phyloP scores from a whole-genome alignment of 2,797 vertebrate species.

The Margarornis squamiger region DNA sequence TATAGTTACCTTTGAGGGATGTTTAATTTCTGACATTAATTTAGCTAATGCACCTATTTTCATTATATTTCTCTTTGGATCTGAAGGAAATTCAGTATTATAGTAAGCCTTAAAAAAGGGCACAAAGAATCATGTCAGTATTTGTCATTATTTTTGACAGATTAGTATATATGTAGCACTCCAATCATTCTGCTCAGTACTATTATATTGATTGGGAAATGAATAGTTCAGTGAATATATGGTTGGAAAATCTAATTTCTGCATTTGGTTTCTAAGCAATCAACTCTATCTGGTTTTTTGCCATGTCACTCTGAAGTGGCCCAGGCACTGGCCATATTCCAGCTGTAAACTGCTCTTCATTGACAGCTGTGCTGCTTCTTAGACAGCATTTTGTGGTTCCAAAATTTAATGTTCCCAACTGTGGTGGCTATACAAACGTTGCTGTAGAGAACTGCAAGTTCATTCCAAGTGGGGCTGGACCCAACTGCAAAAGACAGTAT shows the following conservation, averaged over 20 bases:
- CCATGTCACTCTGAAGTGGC: not conserved
- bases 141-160: not conserved
- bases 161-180: not conserved
- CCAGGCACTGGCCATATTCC: not conserved
- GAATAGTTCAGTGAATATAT: conserved; percentile 4
- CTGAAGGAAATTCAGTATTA: not conserved
- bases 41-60: not conserved
- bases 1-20: not conserved
- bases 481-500: not conserved
- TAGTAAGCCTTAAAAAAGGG: not conserved
- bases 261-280: conserved; percentile 21
- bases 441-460: not conserved
- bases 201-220: conserved; percentile 37
- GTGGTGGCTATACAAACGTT: not conserved
- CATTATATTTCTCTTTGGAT: not conserved
- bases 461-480: not conserved
- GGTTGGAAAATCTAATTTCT: conserved; percentile 36
- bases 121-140: not conserved
- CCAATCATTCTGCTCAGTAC: not conserved
- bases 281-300: not conserved
- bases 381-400: not conserved
- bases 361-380: conserved; percentile 16
- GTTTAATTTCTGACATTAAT: not conserved
- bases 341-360: not conserved
- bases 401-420: not conserved